phyloP scores from a whole-genome alignment of 1,140 invertebrate species.

The Pseudomyrmex gracilis region DNA sequence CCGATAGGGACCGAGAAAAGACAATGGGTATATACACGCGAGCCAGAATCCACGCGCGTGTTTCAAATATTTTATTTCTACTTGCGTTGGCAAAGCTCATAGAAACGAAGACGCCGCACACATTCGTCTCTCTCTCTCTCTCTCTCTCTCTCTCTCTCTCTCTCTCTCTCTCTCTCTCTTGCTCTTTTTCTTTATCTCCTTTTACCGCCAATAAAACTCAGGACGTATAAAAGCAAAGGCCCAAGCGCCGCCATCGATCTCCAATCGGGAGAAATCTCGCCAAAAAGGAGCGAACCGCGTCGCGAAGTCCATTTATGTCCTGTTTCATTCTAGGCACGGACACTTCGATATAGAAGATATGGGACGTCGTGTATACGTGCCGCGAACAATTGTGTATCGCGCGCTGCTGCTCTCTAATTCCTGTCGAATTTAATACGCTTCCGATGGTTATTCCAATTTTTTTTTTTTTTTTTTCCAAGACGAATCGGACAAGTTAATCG shows the following conservation, averaged over 20 bases:
- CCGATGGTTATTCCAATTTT: conserved; percentile 17
- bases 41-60: conserved; percentile 61
- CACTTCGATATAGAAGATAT: conserved; percentile 62
- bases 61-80: conserved; percentile 84
- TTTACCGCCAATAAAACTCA: conserved; percentile 65
- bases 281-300: conserved; percentile 54
- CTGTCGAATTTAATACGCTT: conserved; percentile 37
- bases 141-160: conserved; percentile 58
- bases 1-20: background rate
- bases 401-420: background rate
- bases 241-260: conserved; percentile 57
- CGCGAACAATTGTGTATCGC: background rate
- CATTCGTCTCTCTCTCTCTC: conserved; percentile 28
- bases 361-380: conserved; percentile 25
- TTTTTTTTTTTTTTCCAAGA: no score
- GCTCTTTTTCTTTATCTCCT: conserved; percentile 56
- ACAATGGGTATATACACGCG: background rate
- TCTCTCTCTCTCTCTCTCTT: conserved; percentile 16
- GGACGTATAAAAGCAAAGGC: conserved; percentile 43
- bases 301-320: conserved; percentile 64
- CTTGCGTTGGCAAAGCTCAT: conserved; percentile 72
- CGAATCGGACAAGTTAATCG: conserved; percentile 14
- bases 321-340: conserved; percentile 66
- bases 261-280: conserved; percentile 68
- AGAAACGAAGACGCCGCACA: conserved; percentile 47